Conservation (phyloP, 2,888 invertebrate genomes). For the Acanthosepion esculentum region DNA sequence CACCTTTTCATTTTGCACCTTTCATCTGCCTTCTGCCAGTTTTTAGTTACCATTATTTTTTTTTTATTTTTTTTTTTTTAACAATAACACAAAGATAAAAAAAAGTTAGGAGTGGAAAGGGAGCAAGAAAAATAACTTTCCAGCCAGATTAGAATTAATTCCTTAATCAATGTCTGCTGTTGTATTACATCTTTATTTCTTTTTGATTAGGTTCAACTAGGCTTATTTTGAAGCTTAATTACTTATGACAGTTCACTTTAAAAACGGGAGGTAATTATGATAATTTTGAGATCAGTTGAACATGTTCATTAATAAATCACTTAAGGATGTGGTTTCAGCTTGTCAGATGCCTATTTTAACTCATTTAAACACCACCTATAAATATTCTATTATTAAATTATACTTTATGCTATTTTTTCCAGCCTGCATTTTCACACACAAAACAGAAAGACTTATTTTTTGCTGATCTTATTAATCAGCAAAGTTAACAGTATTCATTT, state of each 20-base stretch:
- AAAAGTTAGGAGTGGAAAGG: neutral
- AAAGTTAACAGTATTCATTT: no score
- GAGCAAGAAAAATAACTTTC: neutral
- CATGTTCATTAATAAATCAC: no score
- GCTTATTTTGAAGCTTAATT: neutral
- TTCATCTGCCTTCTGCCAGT: no score
- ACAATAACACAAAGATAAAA: neutral
- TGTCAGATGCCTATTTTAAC: no score
- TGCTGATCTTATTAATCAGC: no score
- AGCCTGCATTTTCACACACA: no score
- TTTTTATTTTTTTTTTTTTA: neutral
- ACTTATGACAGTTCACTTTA: no score
- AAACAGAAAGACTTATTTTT: no score
- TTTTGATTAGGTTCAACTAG: neutral
- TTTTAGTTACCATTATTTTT: neutral
- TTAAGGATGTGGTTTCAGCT: no score
- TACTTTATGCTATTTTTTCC: no score
- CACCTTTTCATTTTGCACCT: neutral
- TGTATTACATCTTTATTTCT: neutral
- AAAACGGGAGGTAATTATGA: neutral
- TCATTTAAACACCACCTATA: no score
- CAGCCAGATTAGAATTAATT: neutral
- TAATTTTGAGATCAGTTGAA: neutral
- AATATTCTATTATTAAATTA: no score
- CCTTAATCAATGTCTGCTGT: neutral